Base-by-base conservation (phyloP, 2,113 vertebrate genomes). In the Grammomys surdaster region DNA sequence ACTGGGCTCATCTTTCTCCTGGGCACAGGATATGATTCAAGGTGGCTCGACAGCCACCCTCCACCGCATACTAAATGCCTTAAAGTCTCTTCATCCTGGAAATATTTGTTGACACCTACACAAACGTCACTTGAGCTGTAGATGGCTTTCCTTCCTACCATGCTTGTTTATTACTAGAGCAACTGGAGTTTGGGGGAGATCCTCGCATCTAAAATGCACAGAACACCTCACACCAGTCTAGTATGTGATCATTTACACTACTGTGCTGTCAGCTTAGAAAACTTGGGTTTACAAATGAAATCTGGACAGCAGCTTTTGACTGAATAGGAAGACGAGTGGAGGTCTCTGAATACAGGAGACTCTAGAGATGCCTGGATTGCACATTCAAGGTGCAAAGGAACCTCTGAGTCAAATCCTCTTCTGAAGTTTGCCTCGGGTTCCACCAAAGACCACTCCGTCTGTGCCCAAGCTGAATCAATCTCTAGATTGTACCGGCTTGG, bases 61-160 rank as follows among this genome's bases (percentile, higher is more conserved):
- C 14, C 33, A 63, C 90, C 94, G 60, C 17, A 65, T 33, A 58
- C 46, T 91, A 91, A 80, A 91, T 7, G n/a, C 51, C 85, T 93
- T 93, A 67, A 97, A 90, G 89, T 43, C 69, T 89, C 75, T 60
- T 60, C 65, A 76, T 90, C n/a, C 65, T 88, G 94, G 69, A 93
- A 92, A 84, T 78, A 72, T n/a, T 46, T 93, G 48, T 16, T 40
- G 51, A 63, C 22, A 3, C 31, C 46, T 56, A 12, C n/a, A 78
- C 82, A 81, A 40, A 13, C 22, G 12, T 14, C 67, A 77, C 31
- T 73, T 78, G 26, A 92, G 2, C 80, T 70, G 20, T 3, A 13
- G 65, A 63, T 81, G 51, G 48, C 65, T 81, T 46, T 28, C n/a
- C 80, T 92, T 82, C 40, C 72, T 56, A 46, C 31, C n/a, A 7